phyloP scores from a whole-genome alignment of 2,888 invertebrate species.

The Bellardia bayeri region DNA sequence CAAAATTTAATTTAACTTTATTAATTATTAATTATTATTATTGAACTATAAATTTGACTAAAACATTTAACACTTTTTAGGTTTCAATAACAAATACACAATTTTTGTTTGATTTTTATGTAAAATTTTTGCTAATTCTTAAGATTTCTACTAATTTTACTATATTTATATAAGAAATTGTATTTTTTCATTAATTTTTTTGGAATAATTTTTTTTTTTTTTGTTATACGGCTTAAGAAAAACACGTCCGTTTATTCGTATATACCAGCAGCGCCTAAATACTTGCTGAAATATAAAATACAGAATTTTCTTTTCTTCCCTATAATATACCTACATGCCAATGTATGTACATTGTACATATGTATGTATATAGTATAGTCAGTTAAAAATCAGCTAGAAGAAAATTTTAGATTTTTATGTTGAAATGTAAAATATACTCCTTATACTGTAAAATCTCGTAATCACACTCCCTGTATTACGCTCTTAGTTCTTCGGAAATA shows the following conservation, averaged over 20 bases:
- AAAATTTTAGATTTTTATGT: conserved; percentile 20
- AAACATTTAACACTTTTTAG: conserved; percentile 70
- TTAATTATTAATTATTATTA: not conserved
- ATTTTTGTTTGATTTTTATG: conserved; percentile 15
- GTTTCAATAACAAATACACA: conserved; percentile 64
- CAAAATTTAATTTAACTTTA: conserved; percentile 26
- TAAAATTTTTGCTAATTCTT: conserved; percentile 24
- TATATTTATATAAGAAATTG: conserved; percentile 46
- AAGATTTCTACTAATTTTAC: conserved; percentile 25
- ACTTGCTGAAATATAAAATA: conserved; percentile 78
- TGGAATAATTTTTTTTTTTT: conserved; percentile 37
- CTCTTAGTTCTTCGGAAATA: conserved; percentile 31
- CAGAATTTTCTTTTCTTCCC: conserved; percentile 74
- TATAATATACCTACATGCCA: too few species aligned
- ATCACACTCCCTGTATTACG: conserved; percentile 45
- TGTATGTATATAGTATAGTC: not conserved
- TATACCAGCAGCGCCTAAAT: conserved; percentile 80
- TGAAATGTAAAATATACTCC: conserved; percentile 21
- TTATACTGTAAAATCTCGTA: conserved; percentile 21
- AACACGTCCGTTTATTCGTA: conserved; percentile 80
- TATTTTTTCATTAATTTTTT: conserved; percentile 30
- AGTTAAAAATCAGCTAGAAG: conserved; percentile 23
- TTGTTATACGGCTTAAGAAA: conserved; percentile 27
- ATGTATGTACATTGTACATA: too few species aligned
- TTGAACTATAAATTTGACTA: conserved; percentile 56